These are phyloP conservation scores for Cebus imitator DNA, from an alignment of 2,113 vertebrate species.

Conservation along the genomic window DNA sequence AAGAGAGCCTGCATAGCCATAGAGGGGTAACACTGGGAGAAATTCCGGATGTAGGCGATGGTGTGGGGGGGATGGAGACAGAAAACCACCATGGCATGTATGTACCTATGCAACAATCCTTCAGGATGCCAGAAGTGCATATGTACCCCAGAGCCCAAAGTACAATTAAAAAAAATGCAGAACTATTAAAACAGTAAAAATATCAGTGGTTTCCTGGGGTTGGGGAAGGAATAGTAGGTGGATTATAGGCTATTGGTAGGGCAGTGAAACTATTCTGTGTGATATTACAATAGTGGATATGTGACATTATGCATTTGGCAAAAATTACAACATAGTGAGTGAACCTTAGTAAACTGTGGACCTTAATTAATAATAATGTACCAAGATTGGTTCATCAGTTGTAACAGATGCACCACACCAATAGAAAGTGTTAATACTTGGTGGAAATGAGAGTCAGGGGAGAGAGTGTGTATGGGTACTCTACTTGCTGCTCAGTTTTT, in stretches of 20 bases:
- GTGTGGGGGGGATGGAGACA: no score
- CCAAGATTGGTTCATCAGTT: background rate
- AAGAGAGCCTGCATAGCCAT: no score
- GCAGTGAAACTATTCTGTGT: background rate
- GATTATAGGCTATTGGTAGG: background rate
- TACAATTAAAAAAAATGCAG: no score
- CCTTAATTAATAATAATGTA: background rate
- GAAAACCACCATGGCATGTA: no score
- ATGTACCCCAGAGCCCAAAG: no score
- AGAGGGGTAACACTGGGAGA: no score
- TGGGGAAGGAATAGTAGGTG: background rate
- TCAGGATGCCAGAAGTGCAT: no score
- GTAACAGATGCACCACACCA: background rate
- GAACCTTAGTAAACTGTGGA: background rate
- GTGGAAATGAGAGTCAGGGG: background rate
- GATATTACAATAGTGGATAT: background rate
- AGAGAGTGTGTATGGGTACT: no score
- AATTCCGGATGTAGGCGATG: no score
- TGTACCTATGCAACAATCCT: no score
- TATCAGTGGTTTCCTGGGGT: background rate
- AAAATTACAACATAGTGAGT: background rate
- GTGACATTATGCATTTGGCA: background rate
- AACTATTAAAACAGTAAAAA: background rate
- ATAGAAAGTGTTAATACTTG: background rate
- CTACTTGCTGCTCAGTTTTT: background rate